phyloP scores from a whole-genome alignment of 2,797 vertebrate species.

The Eptatretus atami region DNA sequence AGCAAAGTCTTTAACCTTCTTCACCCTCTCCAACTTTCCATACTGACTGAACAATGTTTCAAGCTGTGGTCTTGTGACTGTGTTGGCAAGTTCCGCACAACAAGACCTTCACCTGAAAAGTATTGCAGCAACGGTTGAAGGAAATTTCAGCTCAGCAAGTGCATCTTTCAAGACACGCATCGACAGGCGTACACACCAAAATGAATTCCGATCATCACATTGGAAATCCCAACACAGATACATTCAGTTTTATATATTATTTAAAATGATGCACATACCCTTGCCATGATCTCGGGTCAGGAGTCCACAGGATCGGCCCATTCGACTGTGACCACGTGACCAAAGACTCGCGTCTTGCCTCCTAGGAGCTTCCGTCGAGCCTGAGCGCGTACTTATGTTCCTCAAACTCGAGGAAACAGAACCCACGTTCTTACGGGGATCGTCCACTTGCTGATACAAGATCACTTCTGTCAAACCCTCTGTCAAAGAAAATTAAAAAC shows the following conservation, averaged over 20 bases:
- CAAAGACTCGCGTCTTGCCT: slow-evolving; percentile 95
- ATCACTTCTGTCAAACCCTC: too few species aligned
- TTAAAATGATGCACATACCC: background rate
- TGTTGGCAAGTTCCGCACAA: slow-evolving; percentile 77
- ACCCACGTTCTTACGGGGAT: slow-evolving; percentile 98
- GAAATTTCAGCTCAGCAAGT: too few species aligned
- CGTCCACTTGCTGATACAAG: slow-evolving; percentile 42
- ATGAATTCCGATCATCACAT: too few species aligned
- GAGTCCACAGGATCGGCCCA: slow-evolving; percentile 92
- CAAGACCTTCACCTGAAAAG: slow-evolving; percentile 58
- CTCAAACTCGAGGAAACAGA: slow-evolving; percentile 94
- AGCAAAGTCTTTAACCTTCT: slow-evolving; percentile 92
- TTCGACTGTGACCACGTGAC: slow-evolving; percentile 85
- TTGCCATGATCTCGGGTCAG: background rate
- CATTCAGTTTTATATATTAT: too few species aligned
- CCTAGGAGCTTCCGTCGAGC: slow-evolving; percentile 95
- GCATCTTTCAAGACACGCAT: too few species aligned
- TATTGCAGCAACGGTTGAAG: too few species aligned
- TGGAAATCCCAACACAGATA: too few species aligned
- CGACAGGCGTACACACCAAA: too few species aligned
- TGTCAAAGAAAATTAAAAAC: too few species aligned
- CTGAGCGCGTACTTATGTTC: slow-evolving; percentile 97
- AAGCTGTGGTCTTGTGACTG: slow-evolving; percentile 77
- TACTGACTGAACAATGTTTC: slow-evolving; percentile 91
- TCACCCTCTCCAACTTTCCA: slow-evolving; percentile 86